Conservation (phyloP, 2,797 vertebrate species). For the Chloroceryle inda region DNA sequence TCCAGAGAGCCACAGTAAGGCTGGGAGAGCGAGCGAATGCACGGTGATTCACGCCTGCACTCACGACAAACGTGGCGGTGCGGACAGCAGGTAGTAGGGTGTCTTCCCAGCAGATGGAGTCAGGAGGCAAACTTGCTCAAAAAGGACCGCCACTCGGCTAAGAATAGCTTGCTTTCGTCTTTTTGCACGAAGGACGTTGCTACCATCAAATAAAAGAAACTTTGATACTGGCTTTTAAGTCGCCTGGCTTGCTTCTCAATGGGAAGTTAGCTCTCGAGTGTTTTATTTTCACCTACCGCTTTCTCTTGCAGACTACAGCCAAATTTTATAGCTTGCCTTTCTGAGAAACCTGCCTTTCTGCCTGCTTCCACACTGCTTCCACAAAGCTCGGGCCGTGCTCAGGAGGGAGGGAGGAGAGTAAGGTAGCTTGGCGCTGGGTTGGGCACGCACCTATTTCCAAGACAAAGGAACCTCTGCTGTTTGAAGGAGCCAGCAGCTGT, state of each 20-base stretch:
- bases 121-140: not conserved
- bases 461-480: no score
- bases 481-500: not conserved
- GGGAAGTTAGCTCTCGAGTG: not conserved
- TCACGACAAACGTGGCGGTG: not conserved
- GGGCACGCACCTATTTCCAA: not conserved
- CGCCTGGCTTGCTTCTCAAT: not conserved
- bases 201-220: not conserved
- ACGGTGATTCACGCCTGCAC: not conserved
- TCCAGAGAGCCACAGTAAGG: not conserved
- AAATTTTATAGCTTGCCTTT: not conserved
- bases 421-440: not conserved
- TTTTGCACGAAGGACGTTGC: not conserved
- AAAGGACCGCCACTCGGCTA: not conserved
- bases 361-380: not conserved
- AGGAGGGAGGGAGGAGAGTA: not conserved
- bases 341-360: not conserved
- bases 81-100: not conserved
- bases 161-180: not conserved
- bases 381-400: not conserved
- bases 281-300: not conserved
- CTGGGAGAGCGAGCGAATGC: not conserved
- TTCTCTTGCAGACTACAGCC: not conserved
- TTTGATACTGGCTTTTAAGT: not conserved
- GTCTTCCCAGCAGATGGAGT: constrained; percentile 68